Evolutionary conservation across 2,888 invertebrate species (phyloP), one percentile per base, ranked within the genome.

Genomic region (Drosophila suboccidentalis): DNA sequence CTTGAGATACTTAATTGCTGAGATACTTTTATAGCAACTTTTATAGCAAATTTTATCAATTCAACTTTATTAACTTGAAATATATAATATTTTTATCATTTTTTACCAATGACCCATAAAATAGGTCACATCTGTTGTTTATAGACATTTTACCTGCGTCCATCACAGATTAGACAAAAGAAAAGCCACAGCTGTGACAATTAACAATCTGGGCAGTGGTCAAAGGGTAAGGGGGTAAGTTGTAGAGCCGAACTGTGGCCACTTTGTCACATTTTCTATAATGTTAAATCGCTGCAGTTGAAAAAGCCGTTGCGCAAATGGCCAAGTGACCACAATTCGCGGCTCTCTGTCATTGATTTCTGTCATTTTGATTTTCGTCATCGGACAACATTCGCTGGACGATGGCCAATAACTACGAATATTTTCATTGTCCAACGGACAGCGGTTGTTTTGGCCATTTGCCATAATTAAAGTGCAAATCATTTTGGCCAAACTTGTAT

Each of bases 391-490:
- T 26, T 57, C 26, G 47, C 32, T 11, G 38, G 38, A n/a, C 38
- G 8, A 34, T 43, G 39, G 58, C 19, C 46, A 55, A 59, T 19
- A 19, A 34, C 29, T 9, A 38, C 22, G 17, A 15, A n/a, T n/a
- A 44, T 66, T 29, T 39, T 36, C 41, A 38, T 39, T 9, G 38
- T 26, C 17, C 36, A 29, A 6, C 13, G 17, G 38, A 4, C 32
- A 19, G 17, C 39, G 38, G 57, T 39, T 53, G 53, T 59, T 59
- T 72, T 38, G 58, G 54, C 39, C 60, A 72, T 78, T 83, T 58
- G 66, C 70, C 70, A 79, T 87, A 84, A 83, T 83, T 83, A 83
- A 83, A 67, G 85, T 54, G 57, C 50, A 71, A 65, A 76, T 72
- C 64, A 71, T 68, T 74, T 69, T 80, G 70, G 55, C 44, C 39